Evolutionary conservation across 2,113 vertebrate genomes (phyloP).

Genomic region (Sapayoa aenigma): DNA sequence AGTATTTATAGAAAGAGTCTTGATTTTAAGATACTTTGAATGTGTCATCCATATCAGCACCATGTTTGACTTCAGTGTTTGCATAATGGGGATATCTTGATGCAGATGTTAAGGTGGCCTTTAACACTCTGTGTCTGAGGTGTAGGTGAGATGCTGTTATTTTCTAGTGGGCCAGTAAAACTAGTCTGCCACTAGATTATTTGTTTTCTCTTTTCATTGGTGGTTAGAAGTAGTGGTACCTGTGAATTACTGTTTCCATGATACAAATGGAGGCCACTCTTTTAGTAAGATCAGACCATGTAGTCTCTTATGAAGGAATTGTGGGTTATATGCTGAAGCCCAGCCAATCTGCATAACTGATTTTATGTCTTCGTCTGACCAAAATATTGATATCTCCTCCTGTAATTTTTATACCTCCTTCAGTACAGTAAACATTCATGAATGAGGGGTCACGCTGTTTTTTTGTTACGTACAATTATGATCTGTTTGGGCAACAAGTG

Average conservation of each 20-base stretch:
- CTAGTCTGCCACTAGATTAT: neutral
- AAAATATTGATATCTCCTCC: neutral
- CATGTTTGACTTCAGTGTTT: neutral
- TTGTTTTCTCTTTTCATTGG: neutral
- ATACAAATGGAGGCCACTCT: neutral
- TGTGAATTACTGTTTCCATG: neutral
- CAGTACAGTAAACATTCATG: neutral
- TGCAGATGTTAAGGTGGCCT: neutral
- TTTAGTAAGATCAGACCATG: neutral
- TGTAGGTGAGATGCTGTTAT: neutral
- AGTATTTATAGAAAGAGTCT: neutral
- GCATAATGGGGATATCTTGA: neutral
- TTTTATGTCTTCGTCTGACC: neutral
- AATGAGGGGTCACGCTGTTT: neutral
- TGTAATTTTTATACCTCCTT: neutral
- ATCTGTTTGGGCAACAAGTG: neutral
- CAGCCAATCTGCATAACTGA: neutral
- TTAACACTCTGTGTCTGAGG: neutral
- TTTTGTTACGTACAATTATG: neutral
- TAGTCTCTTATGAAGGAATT: neutral
- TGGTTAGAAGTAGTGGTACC: neutral
- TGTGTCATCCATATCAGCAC: neutral
- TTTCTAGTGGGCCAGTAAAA: neutral
- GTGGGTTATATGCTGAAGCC: neutral
- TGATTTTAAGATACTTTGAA: neutral